phyloP scores from a whole-genome alignment of 2,113 vertebrate species.

The Todiramphus saurophagus region DNA sequence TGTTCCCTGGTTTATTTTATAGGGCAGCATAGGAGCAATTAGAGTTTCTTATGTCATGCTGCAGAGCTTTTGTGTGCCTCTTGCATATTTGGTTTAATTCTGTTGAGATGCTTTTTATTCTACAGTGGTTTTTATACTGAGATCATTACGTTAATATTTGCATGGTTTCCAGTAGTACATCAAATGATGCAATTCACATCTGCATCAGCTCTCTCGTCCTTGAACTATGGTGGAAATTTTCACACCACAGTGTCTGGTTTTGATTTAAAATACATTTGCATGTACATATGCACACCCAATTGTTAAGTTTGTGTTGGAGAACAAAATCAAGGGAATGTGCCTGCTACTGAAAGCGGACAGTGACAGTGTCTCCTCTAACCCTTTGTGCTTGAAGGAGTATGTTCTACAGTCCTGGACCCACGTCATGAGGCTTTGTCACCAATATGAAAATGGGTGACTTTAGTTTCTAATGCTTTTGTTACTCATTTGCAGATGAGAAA shows the following conservation, averaged over 20 bases:
- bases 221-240: not conserved
- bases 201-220: not conserved
- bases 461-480: not conserved
- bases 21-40: not conserved
- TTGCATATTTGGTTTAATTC: not conserved
- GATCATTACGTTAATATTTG: not conserved
- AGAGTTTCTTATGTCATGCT: not conserved
- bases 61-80: not conserved
- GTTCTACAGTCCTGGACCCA: not conserved
- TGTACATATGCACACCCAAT: not conserved
- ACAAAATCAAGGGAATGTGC: not conserved
- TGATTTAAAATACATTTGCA: slow-evolving; percentile 28
- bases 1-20: not conserved
- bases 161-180: not conserved
- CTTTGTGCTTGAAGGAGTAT: not conserved
- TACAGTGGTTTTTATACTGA: not conserved
- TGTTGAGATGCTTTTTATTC: not conserved
- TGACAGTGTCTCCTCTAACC: not conserved
- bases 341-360: not conserved
- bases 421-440: not conserved
- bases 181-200: not conserved
- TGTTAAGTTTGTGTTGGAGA: not conserved
- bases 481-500: not conserved
- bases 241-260: not conserved
- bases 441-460: not conserved